Percentiles rank a stretch among this genome's conserved stretches.
Evolutionary conservation across 2,113 vertebrate species (phyloP).

Genomic region (Ivindomyrus marchei): DNA sequence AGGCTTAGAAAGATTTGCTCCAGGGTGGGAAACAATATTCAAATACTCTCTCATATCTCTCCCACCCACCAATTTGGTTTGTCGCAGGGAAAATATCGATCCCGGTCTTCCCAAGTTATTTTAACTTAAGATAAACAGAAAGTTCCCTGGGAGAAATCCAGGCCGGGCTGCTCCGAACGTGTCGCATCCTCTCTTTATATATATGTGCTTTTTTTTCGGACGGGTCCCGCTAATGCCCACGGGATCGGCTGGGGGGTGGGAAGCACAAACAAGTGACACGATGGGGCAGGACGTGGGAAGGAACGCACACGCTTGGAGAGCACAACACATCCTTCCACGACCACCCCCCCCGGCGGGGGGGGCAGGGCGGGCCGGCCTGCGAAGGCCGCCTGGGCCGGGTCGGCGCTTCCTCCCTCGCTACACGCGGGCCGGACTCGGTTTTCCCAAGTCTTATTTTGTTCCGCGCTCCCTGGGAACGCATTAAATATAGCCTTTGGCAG

Average conservation of each 20-base stretch:
- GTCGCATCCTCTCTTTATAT: constrained; percentile 33
- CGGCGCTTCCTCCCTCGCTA: constrained; percentile 37
- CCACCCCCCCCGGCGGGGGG: constrained; percentile 20
- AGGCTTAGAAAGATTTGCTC: constrained; percentile 46
- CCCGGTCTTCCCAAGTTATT: constrained; percentile 67
- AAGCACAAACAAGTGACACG: constrained; percentile 45
- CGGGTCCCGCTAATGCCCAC: constrained; percentile 34
- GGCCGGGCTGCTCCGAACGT: constrained; percentile 38
- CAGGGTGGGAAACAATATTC: constrained; percentile 55
- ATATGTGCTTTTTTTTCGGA: constrained; percentile 35
- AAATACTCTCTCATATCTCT: constrained; percentile 37
- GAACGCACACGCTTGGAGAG: constrained; percentile 51
- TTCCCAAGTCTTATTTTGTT: constrained; percentile 65
- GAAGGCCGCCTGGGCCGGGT: constrained; percentile 44
- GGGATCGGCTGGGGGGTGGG: constrained; percentile 27
- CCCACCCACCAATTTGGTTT: constrained; percentile 26
- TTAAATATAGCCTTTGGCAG: constrained; percentile 66
- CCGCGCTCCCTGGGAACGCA: constrained; percentile 65
- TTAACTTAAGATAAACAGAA: constrained; percentile 65
- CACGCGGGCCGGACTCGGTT: constrained; percentile 49
- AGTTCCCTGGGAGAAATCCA: constrained; percentile 55
- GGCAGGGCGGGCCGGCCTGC: constrained; percentile 56
- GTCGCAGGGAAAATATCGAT: constrained; percentile 63
- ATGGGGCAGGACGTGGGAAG: constrained; percentile 63
- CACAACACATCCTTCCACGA: constrained; percentile 53